Evolutionary conservation across 2,888 invertebrate genomes (phyloP), one percentile per base, ranked within the genome.

Genomic region (Graphium colonna): DNA sequence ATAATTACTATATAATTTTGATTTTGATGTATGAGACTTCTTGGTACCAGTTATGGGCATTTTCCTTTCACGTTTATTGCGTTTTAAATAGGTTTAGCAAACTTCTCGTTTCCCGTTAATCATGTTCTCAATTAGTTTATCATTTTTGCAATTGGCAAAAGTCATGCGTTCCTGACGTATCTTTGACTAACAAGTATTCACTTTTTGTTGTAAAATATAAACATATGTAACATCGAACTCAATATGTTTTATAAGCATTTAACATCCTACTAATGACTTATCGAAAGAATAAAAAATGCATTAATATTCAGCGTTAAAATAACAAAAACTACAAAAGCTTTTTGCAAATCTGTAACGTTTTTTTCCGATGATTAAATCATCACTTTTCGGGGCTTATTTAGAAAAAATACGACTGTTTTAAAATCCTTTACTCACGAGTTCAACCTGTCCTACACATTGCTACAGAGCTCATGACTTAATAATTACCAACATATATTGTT

Each of bases 401-500:
- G 33, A 33, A 33, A 10, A 9, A 10, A 9, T 3, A 33, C n/a
- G 33, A 28, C 3, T 10, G 3, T 3, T 33, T 2, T 33, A 33
- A 28, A 33, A 33, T 33, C 10, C 33, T 33, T 28, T 9, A 10
- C n/a, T 33, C 9, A 33, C 33, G 33, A 10, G n/a, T 33, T 33
- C 33, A 33, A 10, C 8, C n/a, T n/a, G 9, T 2, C 17, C 36
- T 17, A 12, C 33, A 46, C 33, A 46, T 46, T 46, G 36, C 31
- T 21, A 17, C 18, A 10, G 36, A n/a, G 31, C 33, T 38, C 36
- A 38, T 38, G 38, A n/a, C 42, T 26, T 42, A 7, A 26, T 38
- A 47, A 38, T 47, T 38, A 21, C 46, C 7, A 18, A 18, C 21
- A 31, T 45, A 45, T 17, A 38, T 47, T 36, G 36, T n/a, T 12